Evolutionary conservation across 2,888 invertebrate genomes (phyloP).

Genomic region (Eurytoma californica): DNA sequence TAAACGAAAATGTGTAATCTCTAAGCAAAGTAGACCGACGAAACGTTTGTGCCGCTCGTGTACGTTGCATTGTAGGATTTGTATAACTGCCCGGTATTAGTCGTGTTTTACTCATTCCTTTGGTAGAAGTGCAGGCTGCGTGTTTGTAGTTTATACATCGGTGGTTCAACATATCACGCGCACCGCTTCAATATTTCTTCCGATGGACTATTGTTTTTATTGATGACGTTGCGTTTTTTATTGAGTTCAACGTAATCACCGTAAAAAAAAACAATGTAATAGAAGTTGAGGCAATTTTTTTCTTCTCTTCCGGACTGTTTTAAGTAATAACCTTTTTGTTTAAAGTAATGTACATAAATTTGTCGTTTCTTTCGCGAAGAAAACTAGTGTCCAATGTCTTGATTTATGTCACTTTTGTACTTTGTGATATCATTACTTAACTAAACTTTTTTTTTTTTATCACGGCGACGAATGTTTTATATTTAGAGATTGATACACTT

Average conservation of each 20-base stretch:
- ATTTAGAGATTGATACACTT: no score
- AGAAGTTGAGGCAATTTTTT: constrained; percentile 27
- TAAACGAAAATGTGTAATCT: constrained; percentile 34
- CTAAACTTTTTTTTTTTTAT: no score
- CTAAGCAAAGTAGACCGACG: constrained; percentile 13
- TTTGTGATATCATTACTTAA: no score
- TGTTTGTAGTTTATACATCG: constrained; percentile 52
- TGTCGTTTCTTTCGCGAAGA: no score
- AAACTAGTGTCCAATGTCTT: no score
- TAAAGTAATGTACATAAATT: no score
- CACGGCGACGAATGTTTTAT: no score
- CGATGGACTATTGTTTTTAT: constrained; percentile 34
- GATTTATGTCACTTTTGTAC: no score
- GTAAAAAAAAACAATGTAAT: neutral
- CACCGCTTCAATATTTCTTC: constrained; percentile 49
- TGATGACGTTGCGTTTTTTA: constrained; percentile 6
- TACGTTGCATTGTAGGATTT: constrained; percentile 37
- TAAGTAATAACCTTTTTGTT: no score
- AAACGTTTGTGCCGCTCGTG: constrained; percentile 22
- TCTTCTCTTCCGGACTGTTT: neutral
- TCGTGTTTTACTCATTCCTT: constrained; percentile 49
- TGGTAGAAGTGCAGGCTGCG: constrained; percentile 26
- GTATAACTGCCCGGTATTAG: constrained; percentile 50
- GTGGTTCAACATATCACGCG: constrained; percentile 54
- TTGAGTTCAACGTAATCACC: constrained; percentile 11